Evolutionary conservation across 2,888 invertebrate species (phyloP).

Genomic region (Drosophila longiperda): DNA sequence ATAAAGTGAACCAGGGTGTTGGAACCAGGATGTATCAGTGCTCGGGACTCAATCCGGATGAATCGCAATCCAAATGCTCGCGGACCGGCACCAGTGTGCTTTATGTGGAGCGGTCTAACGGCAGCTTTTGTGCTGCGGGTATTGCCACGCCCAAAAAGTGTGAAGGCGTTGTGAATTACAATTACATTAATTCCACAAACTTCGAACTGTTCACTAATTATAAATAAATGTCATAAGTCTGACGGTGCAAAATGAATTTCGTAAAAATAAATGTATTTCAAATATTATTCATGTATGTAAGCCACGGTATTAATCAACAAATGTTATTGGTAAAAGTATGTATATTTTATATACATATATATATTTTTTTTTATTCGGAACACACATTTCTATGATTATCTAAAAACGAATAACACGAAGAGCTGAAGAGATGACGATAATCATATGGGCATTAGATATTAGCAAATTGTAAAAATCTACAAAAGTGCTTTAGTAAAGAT

Average conservation of each 20-base stretch:
- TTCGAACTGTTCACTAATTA: not conserved
- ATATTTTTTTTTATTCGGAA: not conserved
- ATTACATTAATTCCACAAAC: too few relatives aligned
- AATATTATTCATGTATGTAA: not conserved
- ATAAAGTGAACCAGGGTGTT: not conserved
- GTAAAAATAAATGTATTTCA: not conserved
- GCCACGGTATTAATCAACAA: not conserved
- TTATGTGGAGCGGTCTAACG: constrained; percentile 30
- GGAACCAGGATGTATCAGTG: constrained; percentile 23
- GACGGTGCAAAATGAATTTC: not conserved
- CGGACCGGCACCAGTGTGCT: constrained; percentile 47
- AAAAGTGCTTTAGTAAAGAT: not conserved
- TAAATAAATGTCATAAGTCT: not conserved
- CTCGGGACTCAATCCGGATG: not conserved
- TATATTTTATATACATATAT: not conserved
- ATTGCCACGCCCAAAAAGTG: constrained; percentile 51
- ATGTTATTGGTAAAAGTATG: not conserved
- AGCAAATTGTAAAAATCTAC: not conserved
- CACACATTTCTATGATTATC: not conserved
- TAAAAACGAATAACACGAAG: not conserved
- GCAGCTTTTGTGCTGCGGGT: constrained; percentile 39
- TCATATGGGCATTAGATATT: not conserved
- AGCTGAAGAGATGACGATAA: not conserved
- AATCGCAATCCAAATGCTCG: constrained; percentile 7
- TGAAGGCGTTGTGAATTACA: constrained; percentile 1